Conservation (phyloP, 2,113 vertebrate genomes). For the Gymnorhina tibicen region DNA sequence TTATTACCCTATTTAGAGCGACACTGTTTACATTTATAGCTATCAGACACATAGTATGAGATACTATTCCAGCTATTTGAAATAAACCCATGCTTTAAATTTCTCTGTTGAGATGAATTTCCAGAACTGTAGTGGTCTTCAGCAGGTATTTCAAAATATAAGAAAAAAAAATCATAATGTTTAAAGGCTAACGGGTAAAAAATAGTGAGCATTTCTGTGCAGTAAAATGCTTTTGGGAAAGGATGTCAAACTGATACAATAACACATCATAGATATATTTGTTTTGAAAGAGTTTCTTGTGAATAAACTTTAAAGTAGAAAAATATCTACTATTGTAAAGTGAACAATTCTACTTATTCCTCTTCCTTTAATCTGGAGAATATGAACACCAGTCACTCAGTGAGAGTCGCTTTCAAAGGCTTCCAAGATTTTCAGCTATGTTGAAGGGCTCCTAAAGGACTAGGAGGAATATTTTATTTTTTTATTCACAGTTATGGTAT, state of each 20-base stretch:
- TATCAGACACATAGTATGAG: neutral
- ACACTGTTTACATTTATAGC: neutral
- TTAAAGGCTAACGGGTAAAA: neutral
- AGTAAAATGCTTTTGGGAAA: neutral
- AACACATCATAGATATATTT: neutral
- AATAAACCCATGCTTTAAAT: neutral
- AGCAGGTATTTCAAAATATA: neutral
- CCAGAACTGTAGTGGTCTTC: neutral
- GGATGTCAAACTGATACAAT: neutral
- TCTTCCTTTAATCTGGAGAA: neutral
- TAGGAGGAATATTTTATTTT: neutral
- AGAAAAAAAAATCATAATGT: neutral
- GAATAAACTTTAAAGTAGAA: neutral
- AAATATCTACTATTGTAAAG: neutral
- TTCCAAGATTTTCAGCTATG: neutral
- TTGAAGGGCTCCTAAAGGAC: neutral
- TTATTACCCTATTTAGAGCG: neutral
- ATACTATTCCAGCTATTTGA: neutral
- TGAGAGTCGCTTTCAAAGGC: neutral
- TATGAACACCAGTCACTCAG: no score
- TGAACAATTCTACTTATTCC: neutral
- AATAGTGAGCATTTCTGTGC: neutral
- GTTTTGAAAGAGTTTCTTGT: neutral
- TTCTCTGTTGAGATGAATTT: neutral
- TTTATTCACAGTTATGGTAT: neutral